Conservation (phyloP, 2,113 vertebrate genomes). For the Gallinago jamesoni region DNA sequence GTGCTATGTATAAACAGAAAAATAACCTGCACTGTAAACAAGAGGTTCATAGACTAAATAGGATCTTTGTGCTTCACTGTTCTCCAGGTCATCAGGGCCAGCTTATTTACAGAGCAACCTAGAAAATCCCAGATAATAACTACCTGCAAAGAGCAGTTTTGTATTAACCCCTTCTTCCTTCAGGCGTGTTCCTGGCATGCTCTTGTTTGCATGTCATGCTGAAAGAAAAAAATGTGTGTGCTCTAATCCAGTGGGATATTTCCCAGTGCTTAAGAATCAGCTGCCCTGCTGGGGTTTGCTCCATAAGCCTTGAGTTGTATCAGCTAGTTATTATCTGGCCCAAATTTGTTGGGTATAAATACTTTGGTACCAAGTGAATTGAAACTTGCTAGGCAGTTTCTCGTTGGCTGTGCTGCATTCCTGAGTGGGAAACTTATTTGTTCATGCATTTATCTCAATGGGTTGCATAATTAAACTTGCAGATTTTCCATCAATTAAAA, state of each 20-base stretch:
- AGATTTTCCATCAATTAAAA: slow-evolving; percentile 60
- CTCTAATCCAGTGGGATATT: not conserved
- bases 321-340: slow-evolving; percentile 14
- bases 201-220: not conserved
- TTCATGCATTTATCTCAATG: slow-evolving; percentile 58
- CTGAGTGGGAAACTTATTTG: slow-evolving; percentile 42
- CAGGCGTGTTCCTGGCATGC: not conserved
- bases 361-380: slow-evolving; percentile 19
- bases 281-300: not conserved
- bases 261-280: not conserved
- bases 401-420: slow-evolving; percentile 14
- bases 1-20: not conserved
- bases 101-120: not conserved
- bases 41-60: not conserved
- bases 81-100: not conserved
- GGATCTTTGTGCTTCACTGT: not conserved
- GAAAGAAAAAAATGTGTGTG: not conserved
- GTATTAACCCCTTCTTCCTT: not conserved
- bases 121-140: not conserved
- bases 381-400: slow-evolving; percentile 16
- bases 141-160: not conserved
- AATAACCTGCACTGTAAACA: not conserved
- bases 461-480: slow-evolving; percentile 58
- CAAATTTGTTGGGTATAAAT: slow-evolving; percentile 10
- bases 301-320: not conserved